Evolutionary conservation across 2,888 invertebrate species (phyloP), one percentile per base, ranked within the genome.

Genomic region (Hoplodrina blanda): DNA sequence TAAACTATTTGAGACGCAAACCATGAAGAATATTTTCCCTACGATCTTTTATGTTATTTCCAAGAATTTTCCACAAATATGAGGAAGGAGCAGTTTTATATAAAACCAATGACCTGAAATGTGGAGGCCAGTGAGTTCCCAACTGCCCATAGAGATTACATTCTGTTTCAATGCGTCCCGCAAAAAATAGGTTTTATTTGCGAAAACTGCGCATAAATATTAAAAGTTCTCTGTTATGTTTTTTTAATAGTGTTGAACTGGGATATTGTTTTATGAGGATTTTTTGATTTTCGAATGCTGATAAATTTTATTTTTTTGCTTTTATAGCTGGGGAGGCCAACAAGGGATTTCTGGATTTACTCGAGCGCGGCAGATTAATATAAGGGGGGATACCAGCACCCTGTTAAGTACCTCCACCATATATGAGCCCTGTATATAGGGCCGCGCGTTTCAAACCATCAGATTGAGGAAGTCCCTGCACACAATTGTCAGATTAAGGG

Each of bases 31-130:
- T 81, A 30, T 71, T 80, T 80, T 67, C 25, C 41, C 25, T 65
- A 33, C 69, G 49, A 59, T 69, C 61, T 63, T 81, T 57, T 68
- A 62, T 59, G 60, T 63, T 72, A 62, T 81, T 76, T 66, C 25
- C 77, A 75, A 78, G 80, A 80, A 85, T 85, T 83, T 84, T 82
- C 80, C 76, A 79, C 83, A 81, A 84, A 86, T 86, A 88, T 84
- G 85, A 85, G 80, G 77, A 82, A 76, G 79, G 74, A 78, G 64
- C 73, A 82, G 82, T 87, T 82, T 84, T 85, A 87, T 88, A 85
- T 76, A 76, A 79, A 90, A 85, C 85, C 90, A 86, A 91, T 91
- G 91, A 89, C 88, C 91, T 87, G 89, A 83, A 91, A 89, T 85
- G 78, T 66, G 52, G 69, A 73, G 80, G 84, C 73, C 83, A 88